phyloP scores from a whole-genome alignment of 2,113 vertebrate species.

The Hemicordylus capensis region DNA sequence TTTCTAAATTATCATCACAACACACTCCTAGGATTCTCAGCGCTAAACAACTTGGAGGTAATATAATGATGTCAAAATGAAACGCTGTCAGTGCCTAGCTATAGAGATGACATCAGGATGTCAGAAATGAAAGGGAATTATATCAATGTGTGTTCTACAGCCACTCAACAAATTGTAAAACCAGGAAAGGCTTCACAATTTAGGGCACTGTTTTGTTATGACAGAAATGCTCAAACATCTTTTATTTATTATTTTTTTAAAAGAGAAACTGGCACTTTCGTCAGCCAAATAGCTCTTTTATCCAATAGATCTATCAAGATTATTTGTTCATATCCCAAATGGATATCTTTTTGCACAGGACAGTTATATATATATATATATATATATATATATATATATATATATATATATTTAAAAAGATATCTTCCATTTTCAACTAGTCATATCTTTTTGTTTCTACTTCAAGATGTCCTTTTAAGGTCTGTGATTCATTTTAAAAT shows the following conservation, averaged over 20 bases:
- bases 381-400: too few species aligned
- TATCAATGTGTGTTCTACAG: conserved; percentile 71
- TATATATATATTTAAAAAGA: conserved; percentile 33
- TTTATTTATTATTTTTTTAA: too few species aligned
- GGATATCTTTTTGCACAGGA: conserved; percentile 58
- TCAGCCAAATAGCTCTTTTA: conserved; percentile 62
- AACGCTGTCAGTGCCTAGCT: conserved; percentile 74
- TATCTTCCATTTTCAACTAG: conserved; percentile 55
- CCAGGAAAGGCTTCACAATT: conserved; percentile 63
- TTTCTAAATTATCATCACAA: conserved; percentile 55
- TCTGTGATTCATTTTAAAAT: conserved; percentile 38
- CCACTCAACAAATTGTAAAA: conserved; percentile 67
- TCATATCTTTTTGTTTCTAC: conserved; percentile 44
- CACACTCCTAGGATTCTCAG: conserved; percentile 43
- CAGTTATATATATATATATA: conserved; percentile 20
- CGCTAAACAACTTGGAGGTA: conserved; percentile 68
- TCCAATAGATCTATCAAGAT: conserved; percentile 68
- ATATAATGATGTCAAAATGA: conserved; percentile 74
- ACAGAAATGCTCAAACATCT: conserved; percentile 70
- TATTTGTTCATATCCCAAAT: conserved; percentile 62
- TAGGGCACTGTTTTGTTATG: conserved; percentile 74
- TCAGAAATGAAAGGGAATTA: conserved; percentile 76
- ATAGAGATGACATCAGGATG: conserved; percentile 71
- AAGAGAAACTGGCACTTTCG: conserved; percentile 61
- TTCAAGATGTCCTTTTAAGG: conserved; percentile 11